Evolutionary conservation across 1,140 invertebrate species (phyloP).

Genomic region (Caligus rogercresseyi): DNA sequence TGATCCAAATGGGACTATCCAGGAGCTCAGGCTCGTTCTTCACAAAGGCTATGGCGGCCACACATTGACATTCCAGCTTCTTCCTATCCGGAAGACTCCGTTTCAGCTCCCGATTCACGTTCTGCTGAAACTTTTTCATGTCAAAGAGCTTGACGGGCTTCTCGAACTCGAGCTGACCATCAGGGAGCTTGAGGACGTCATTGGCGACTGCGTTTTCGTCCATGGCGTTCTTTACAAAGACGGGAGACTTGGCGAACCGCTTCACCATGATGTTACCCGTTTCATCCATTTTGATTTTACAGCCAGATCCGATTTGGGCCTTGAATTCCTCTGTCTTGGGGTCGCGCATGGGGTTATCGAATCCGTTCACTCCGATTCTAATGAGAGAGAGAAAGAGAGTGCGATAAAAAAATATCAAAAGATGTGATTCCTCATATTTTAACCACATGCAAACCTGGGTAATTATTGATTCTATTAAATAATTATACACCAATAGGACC

Average conservation of each 20-base stretch:
- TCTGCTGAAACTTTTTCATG: slow-evolving; percentile 90
- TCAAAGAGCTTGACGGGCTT: slow-evolving; percentile 54
- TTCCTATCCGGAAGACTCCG: slow-evolving; percentile 74
- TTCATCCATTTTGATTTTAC: slow-evolving; percentile 90
- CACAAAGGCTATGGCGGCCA: slow-evolving; percentile 72
- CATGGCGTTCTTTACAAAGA: slow-evolving; percentile 58
- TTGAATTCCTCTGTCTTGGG: slow-evolving; percentile 77
- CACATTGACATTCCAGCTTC: slow-evolving; percentile 63
- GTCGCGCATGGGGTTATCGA: slow-evolving; percentile 84
- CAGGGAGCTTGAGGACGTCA: slow-evolving; percentile 66
- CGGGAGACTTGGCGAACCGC: slow-evolving; percentile 72
- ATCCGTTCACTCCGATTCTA: slow-evolving; percentile 79
- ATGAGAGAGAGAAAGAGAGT: too few relatives aligned
- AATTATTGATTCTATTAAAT: too few relatives aligned
- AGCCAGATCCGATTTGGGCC: slow-evolving; percentile 71
- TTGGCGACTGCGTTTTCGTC: slow-evolving; percentile 74
- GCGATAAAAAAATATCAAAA: too few relatives aligned
- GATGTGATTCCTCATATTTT: too few relatives aligned
- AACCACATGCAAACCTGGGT: too few relatives aligned
- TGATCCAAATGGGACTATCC: slow-evolving; percentile 83
- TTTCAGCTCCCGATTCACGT: slow-evolving; percentile 65
- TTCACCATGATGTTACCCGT: slow-evolving; percentile 83
- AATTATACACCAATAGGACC: too few relatives aligned
- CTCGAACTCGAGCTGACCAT: slow-evolving; percentile 66
- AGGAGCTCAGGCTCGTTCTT: slow-evolving; percentile 65